These are phyloP conservation scores for Eupithecia tripunctaria DNA, from an alignment of 2,888 invertebrate species.

Conservation along the genomic window DNA sequence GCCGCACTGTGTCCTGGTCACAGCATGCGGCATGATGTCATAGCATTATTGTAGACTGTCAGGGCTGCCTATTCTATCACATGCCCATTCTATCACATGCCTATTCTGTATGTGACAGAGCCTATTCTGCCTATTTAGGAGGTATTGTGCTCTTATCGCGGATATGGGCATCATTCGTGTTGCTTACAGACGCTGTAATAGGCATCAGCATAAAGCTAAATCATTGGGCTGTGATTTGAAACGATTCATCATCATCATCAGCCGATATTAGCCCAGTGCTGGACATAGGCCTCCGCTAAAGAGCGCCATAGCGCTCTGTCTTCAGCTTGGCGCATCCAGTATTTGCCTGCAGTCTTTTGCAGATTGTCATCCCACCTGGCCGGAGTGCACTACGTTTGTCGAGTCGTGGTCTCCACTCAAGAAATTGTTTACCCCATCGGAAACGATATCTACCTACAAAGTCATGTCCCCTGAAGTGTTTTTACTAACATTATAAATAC, in stretches of 20 bases:
- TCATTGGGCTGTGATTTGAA: background rate
- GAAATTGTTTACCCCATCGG: too few species aligned
- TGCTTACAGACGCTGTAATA: background rate
- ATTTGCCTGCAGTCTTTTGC: too few species aligned
- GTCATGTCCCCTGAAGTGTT: background rate
- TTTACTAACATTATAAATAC: too few species aligned
- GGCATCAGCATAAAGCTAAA: background rate
- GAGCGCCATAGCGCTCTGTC: too few species aligned
- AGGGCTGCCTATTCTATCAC: conserved; percentile 44
- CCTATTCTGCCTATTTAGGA: conserved; percentile 36
- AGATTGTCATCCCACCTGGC: too few species aligned
- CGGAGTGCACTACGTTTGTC: too few species aligned
- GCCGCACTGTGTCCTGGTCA: conserved; percentile 17
- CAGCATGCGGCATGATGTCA: conserved; percentile 52
- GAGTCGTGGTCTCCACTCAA: too few species aligned
- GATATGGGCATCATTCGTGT: conserved; percentile 1
- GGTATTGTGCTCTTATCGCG: conserved; percentile 28
- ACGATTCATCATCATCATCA: too few species aligned
- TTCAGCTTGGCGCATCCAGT: too few species aligned
- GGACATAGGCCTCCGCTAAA: too few species aligned
- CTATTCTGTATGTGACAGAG: too few species aligned
- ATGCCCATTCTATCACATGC: conserved; percentile 19
- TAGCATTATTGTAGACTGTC: conserved; percentile 49
- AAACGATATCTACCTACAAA: background rate
- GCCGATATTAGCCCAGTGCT: too few species aligned